Base-by-base conservation (phyloP, 2,888 invertebrate species). In the Drosophila picticornis region DNA sequence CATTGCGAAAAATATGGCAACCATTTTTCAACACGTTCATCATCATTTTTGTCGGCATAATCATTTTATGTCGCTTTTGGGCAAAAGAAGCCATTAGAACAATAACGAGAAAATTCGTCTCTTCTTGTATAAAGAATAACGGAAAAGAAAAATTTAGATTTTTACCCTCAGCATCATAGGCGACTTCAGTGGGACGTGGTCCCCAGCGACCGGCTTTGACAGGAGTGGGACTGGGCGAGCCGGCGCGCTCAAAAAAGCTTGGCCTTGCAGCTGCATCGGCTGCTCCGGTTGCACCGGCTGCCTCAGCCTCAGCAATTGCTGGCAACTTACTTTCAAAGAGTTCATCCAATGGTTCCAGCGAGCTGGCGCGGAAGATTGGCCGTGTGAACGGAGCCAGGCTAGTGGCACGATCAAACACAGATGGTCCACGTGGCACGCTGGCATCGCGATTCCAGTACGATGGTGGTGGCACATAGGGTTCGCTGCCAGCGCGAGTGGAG, bases 101-200 rank as follows among this genome's bases (percentile, higher is more conserved):
- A 90, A 88, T 85, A 88, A 75, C 70, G 72, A 69, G 69, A 80
- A 82, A 74, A 31, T 70, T 63, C 67, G 76, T 85, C 90, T 90
- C 85, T 78, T 86, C 78, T 82, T 88, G 85, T 73, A 78, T 72
- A 64, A 70, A 72, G 73, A 76, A 79, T 55, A 81, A 72, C 75
- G 73, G 57, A 69, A 72, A 74, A 32, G 67, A 63, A 65, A 69
- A 86, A 84, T 85, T 90, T 91, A 52, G 81, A 75, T 57, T 94
- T 94, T 95, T 96, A 95, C 96, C 96, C 92, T 96, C 96, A 94
- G 95, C 94, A 94, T 96, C 96, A 94, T 94, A 96, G 88, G 96
- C 96, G 91, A 96, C 94, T 94, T 96, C 96, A 91, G 95, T 94
- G 92, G 96, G 95, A 82, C 96, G 95, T 84, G 96, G 96, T 89